Percentiles rank a stretch among this genome's conserved stretches.
Evolutionary conservation across 2,113 vertebrate species (phyloP).

Genomic region (Pardalotus punctatus): DNA sequence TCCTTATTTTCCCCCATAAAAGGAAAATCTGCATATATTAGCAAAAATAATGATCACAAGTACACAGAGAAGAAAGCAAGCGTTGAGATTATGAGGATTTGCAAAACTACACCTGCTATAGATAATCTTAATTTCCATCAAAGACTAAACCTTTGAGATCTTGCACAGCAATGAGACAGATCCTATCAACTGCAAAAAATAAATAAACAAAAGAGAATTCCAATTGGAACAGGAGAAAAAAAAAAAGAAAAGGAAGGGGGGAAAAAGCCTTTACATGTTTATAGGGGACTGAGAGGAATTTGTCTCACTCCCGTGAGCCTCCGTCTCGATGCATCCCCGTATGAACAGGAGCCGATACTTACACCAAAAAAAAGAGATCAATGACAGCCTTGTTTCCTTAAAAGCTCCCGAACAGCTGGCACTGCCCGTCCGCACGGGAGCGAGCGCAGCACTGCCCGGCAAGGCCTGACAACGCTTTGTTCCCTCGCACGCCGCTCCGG

Average conservation of each 20-base stretch:
- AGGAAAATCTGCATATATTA: background rate
- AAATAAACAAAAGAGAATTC: background rate
- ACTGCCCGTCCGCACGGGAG: background rate
- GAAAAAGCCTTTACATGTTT: background rate
- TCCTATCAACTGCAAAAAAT: too few species aligned
- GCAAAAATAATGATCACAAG: background rate
- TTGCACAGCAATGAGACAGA: background rate
- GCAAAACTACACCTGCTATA: background rate
- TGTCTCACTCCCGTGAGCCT: background rate
- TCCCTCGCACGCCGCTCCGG: background rate
- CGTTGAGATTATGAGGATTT: background rate
- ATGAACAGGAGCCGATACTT: background rate
- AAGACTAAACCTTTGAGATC: background rate
- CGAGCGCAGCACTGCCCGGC: background rate
- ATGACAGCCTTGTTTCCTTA: background rate
- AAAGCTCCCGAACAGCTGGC: rapidly evolving
- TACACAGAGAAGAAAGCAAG: background rate
- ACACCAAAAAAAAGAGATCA: background rate
- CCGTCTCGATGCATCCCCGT: background rate
- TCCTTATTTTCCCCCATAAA: background rate
- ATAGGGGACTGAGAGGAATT: background rate
- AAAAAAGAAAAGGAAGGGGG: background rate
- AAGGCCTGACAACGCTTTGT: background rate
- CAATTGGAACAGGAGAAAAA: background rate
- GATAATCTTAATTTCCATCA: background rate